These are phyloP conservation scores for Sphaeridia pumilis DNA, from an alignment of 2,888 invertebrate genomes.

Conservation along the genomic window DNA sequence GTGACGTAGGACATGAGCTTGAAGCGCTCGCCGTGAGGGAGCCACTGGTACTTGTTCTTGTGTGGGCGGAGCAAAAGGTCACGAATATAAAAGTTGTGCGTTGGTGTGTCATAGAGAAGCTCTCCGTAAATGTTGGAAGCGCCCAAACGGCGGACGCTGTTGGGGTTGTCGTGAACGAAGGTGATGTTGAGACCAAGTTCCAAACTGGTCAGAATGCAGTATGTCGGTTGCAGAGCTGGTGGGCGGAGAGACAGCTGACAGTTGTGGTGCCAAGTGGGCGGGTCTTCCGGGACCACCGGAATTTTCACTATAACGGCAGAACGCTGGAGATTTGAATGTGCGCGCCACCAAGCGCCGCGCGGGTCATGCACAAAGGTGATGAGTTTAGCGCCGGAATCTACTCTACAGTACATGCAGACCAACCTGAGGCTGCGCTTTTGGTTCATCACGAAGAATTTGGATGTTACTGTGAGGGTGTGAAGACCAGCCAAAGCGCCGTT, in stretches of 20 bases:
- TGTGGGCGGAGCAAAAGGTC: neutral
- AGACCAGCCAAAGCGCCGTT: too few relatives aligned
- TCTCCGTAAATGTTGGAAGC: neutral
- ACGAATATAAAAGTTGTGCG: neutral
- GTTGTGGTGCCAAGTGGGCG: constrained; percentile 4
- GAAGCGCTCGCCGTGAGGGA: constrained; percentile 3
- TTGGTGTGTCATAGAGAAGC: neutral
- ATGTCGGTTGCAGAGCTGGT: constrained; percentile 1
- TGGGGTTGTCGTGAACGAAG: constrained; percentile 5
- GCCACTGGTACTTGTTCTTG: constrained; percentile 4
- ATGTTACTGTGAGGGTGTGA: too few relatives aligned
- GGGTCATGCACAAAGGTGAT: too few relatives aligned
- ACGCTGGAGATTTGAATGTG: neutral
- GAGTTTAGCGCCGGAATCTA: too few relatives aligned
- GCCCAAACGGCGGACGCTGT: neutral
- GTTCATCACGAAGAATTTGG: too few relatives aligned
- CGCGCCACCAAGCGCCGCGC: too few relatives aligned
- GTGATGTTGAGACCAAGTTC: constrained; percentile 4
- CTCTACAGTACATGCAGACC: too few relatives aligned
- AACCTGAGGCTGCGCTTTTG: too few relatives aligned
- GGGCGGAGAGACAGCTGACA: neutral
- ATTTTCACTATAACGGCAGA: neutral
- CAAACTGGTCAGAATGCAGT: neutral
- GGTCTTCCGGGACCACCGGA: neutral
- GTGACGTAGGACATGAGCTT: constrained; percentile 3